Evolutionary conservation across 2,113 vertebrate species (phyloP).

Genomic region (Protobothrops flavoviridis): DNA sequence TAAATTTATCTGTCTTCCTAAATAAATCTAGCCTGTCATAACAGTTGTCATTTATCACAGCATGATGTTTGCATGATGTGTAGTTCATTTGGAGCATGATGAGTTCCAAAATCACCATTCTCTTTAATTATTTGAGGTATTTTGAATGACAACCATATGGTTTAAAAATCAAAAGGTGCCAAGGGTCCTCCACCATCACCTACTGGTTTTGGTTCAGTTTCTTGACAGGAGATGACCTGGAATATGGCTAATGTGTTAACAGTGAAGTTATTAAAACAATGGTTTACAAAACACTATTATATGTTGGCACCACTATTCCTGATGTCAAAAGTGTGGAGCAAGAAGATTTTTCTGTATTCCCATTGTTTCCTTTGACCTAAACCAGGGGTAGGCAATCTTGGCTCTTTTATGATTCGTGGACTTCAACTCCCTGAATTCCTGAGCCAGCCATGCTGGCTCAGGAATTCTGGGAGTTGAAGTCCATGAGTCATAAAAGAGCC

Average conservation of each 20-base stretch:
- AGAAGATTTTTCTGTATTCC: not conserved
- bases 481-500: too few species aligned
- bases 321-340: not conserved
- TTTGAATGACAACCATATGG: not conserved
- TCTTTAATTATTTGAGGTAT: not conserved
- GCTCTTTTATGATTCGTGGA: too few species aligned
- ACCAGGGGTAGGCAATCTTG: too few species aligned
- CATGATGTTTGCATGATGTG: not conserved
- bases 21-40: conserved; percentile 4
- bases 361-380: not conserved
- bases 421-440: too few species aligned
- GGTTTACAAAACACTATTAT: not conserved
- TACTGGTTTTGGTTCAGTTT: not conserved
- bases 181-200: not conserved
- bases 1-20: not conserved
- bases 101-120: not conserved
- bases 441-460: too few species aligned
- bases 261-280: not conserved
- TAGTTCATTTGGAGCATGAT: not conserved
- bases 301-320: not conserved
- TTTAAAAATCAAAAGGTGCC: not conserved
- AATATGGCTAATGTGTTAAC: not conserved
- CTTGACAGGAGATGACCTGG: not conserved
- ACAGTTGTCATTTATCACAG: conserved; percentile 4
- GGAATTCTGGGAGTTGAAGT: too few species aligned